phyloP scores from a whole-genome alignment of 2,888 invertebrate genomes.

The Slavum lentiscoides region DNA sequence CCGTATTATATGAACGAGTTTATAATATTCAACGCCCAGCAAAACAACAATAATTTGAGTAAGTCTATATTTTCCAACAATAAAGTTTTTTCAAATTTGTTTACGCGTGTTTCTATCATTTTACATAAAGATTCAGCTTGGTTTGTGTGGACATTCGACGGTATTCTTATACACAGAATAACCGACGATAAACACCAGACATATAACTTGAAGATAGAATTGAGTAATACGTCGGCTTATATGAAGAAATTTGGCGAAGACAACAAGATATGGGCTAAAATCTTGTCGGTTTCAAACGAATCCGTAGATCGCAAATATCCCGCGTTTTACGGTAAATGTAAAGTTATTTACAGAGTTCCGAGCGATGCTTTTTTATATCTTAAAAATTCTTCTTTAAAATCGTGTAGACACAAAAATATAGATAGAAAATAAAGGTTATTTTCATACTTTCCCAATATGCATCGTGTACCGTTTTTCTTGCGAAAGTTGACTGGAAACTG shows the following conservation, averaged over 20 bases:
- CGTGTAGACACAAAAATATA: too few species aligned
- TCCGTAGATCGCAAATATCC: neutral
- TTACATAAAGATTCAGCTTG: neutral
- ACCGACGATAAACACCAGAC: neutral
- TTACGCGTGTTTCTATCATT: neutral
- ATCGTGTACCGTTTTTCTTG: too few species aligned
- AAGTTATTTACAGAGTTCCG: too few species aligned
- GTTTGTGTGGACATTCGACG: neutral
- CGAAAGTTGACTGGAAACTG: too few species aligned
- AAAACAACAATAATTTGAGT: neutral
- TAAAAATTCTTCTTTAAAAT: too few species aligned
- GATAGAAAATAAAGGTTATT: too few species aligned
- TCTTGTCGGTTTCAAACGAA: neutral
- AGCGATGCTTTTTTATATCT: too few species aligned
- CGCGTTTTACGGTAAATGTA: neutral
- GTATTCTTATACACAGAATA: neutral
- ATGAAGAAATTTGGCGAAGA: neutral
- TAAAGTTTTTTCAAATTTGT: neutral
- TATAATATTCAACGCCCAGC: neutral
- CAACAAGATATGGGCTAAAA: neutral
- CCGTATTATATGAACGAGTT: neutral
- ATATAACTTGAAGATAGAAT: neutral
- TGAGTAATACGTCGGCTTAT: neutral
- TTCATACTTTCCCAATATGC: too few species aligned
- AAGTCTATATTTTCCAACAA: neutral